A percentile compares a stretch with the other conserved stretches of the same genome.
phyloP scores from a whole-genome alignment of 1,140 invertebrate species.

The Bombus huntii region DNA sequence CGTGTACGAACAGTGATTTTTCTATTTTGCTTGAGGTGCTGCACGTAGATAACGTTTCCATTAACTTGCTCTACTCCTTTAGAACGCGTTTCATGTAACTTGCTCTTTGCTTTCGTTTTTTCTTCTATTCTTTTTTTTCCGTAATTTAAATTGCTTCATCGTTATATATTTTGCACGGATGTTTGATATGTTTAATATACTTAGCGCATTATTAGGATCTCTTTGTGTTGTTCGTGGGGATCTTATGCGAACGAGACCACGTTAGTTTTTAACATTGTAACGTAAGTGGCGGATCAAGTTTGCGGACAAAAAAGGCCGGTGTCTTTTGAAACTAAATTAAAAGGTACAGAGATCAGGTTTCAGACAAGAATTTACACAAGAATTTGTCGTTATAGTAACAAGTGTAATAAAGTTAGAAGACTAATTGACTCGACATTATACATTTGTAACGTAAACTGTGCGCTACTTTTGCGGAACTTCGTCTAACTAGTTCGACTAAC shows the following conservation, averaged over 20 bases:
- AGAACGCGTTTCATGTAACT: neutral
- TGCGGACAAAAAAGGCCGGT: too few species aligned
- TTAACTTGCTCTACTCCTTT: neutral
- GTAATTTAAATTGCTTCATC: neutral
- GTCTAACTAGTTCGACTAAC: neutral
- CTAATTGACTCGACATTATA: neutral
- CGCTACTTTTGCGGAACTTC: neutral
- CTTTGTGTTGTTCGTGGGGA: neutral
- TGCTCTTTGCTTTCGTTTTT: neutral
- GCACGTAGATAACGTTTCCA: neutral
- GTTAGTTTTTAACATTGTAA: too few species aligned
- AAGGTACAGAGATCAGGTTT: neutral
- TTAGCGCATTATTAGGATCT: neutral
- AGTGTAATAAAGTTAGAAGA: constrained; percentile 1
- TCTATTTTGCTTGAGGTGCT: neutral
- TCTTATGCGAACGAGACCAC: too few species aligned
- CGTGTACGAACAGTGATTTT: neutral
- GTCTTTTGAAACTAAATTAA: neutral
- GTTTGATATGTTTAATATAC: neutral
- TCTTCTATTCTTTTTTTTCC: neutral
- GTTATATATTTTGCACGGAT: neutral
- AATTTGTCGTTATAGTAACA: neutral
- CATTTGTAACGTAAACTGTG: neutral
- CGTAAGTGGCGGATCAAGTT: too few species aligned
- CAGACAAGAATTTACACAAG: neutral